Evolutionary conservation across 2,797 vertebrate genomes (phyloP).

Genomic region (Poecilia picta): DNA sequence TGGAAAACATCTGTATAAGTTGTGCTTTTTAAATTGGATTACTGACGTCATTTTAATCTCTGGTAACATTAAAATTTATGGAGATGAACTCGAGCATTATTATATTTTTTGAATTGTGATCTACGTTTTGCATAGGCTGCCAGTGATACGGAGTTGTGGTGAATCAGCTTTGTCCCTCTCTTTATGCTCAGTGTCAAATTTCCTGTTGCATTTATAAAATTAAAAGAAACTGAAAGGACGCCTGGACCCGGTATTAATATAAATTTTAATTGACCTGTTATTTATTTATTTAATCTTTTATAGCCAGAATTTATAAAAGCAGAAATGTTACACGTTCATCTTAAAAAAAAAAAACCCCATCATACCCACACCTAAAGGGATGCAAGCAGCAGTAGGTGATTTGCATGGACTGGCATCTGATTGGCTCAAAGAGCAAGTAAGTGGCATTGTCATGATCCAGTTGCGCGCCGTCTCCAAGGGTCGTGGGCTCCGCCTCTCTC

Average conservation of each 20-base stretch:
- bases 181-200: not conserved
- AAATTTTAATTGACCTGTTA: not conserved
- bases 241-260: not conserved
- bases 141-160: not conserved
- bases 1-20: not conserved
- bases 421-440: constrained; percentile 57
- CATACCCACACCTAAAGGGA: not conserved
- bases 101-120: not conserved
- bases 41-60: not conserved
- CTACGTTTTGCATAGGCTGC: not conserved
- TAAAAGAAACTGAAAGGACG: not conserved
- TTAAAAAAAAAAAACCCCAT: not conserved
- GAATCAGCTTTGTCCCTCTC: not conserved
- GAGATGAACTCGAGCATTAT: not conserved
- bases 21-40: not conserved
- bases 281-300: not conserved
- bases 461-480: constrained; percentile 67
- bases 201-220: not conserved
- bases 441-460: constrained; percentile 55
- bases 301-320: no score
- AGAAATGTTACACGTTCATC: not conserved
- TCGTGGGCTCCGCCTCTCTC: constrained; percentile 63
- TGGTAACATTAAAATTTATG: not conserved
- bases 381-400: not conserved
- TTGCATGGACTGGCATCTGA: constrained; percentile 38